phyloP scores from a whole-genome alignment of 2,797 vertebrate genomes.

The Spea hammondii region DNA sequence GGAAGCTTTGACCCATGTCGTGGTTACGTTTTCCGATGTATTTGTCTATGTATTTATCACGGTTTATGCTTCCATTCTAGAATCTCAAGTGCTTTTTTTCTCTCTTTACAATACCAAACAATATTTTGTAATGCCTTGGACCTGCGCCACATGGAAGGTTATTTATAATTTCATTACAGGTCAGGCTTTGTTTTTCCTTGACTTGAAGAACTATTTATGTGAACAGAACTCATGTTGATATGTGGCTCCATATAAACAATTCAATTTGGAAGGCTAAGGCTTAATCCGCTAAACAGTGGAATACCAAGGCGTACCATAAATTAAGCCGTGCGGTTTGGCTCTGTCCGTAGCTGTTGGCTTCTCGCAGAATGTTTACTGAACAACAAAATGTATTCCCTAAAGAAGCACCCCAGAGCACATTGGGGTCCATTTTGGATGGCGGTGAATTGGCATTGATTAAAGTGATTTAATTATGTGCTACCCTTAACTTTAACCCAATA shows the following conservation, averaged over 20 bases:
- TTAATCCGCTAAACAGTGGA: not conserved
- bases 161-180: constrained; percentile 8
- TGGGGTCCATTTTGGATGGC: too few species aligned
- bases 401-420: too few species aligned
- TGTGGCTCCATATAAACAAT: not conserved
- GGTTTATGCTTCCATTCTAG: not conserved
- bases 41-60: too few species aligned
- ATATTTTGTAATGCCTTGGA: not conserved
- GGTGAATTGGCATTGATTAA: too few species aligned
- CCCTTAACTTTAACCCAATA: too few species aligned
- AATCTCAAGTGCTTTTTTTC: not conserved
- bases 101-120: not conserved
- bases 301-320: not conserved
- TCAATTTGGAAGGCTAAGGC: not conserved
- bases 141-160: not conserved
- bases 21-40: too few species aligned
- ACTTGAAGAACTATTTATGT: not conserved
- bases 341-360: not conserved
- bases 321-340: not conserved
- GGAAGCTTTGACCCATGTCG: too few species aligned
- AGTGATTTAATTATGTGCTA: too few species aligned
- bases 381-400: too few species aligned
- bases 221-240: constrained; percentile 16
- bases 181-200: constrained; percentile 4
- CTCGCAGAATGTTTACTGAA: not conserved